Conservation (phyloP, 1,140 invertebrate genomes). For the Drosophila pallidifrons region DNA sequence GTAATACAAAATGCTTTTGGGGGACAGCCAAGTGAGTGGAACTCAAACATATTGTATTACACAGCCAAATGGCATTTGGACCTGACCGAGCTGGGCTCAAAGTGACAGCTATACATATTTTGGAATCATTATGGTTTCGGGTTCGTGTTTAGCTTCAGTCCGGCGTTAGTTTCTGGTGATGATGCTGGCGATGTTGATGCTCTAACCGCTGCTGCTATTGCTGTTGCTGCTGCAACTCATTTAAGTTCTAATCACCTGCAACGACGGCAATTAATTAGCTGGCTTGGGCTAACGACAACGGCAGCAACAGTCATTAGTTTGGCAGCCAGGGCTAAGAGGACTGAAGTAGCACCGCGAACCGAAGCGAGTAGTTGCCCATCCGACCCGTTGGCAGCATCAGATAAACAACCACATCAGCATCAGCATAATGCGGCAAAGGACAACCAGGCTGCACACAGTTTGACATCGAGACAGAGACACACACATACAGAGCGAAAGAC, state of each 20-base stretch:
- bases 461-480: not conserved
- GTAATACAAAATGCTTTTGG: slow-evolving; percentile 23
- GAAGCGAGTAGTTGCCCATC: slow-evolving; percentile 8
- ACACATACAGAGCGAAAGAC: no score
- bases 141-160: slow-evolving; percentile 23
- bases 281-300: slow-evolving; percentile 57
- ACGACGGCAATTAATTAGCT: slow-evolving; percentile 74
- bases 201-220: slow-evolving; percentile 11
- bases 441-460: slow-evolving; percentile 3
- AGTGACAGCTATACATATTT: slow-evolving; percentile 36
- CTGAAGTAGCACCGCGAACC: not conserved
- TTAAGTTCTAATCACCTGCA: slow-evolving; percentile 77
- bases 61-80: slow-evolving; percentile 17
- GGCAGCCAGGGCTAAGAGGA: slow-evolving; percentile 18
- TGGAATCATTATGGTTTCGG: slow-evolving; percentile 42
- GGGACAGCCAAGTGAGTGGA: not conserved
- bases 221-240: slow-evolving; percentile 60
- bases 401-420: slow-evolving; percentile 63
- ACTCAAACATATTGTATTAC: slow-evolving; percentile 38
- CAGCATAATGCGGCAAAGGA: slow-evolving; percentile 63
- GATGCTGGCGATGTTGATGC: slow-evolving; percentile 3
- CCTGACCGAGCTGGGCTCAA: not conserved
- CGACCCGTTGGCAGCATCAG: slow-evolving; percentile 47
- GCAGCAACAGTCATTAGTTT: slow-evolving; percentile 71
- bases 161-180: not conserved